Evolutionary conservation across 1,140 invertebrate genomes (phyloP).

Genomic region (Trissolcus basalis): DNA sequence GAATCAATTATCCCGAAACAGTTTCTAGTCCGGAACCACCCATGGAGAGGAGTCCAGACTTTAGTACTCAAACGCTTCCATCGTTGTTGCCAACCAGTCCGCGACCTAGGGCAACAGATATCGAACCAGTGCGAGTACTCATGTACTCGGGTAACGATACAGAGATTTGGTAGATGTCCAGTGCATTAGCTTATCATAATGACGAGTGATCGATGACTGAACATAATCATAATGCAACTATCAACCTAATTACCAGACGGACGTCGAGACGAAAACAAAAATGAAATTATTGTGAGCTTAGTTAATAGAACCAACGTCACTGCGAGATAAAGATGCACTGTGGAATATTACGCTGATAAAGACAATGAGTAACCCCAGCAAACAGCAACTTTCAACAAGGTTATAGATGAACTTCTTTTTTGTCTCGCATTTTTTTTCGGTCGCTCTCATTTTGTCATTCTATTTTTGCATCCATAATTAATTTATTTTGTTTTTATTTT

Average conservation of each 20-base stretch:
- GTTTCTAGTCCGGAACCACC: constrained; percentile 76
- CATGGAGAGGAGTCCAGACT: constrained; percentile 61
- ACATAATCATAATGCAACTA: constrained; percentile 4
- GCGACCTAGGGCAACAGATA: constrained; percentile 69
- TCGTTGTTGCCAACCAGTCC: constrained; percentile 65
- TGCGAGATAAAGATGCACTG: constrained; percentile 57
- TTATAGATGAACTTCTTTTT: too few species aligned
- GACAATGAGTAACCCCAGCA: constrained; percentile 52
- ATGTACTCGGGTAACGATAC: constrained; percentile 80
- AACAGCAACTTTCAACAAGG: constrained; percentile 58
- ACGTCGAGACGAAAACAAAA: constrained; percentile 31
- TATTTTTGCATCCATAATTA: too few species aligned
- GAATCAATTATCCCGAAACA: constrained; percentile 83
- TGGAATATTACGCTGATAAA: constrained; percentile 67
- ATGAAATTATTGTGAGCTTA: constrained; percentile 39
- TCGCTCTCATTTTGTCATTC: not conserved
- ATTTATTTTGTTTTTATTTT: too few species aligned
- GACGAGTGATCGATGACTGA: constrained; percentile 6
- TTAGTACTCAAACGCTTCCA: constrained; percentile 62
- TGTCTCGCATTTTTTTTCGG: too few species aligned
- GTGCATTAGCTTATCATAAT: not conserved
- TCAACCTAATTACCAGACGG: constrained; percentile 34
- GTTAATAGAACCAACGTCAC: constrained; percentile 54
- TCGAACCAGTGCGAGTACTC: constrained; percentile 73
- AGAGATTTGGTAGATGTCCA: constrained; percentile 82